phyloP scores from a whole-genome alignment of 2,113 vertebrate species.

The Hippolais icterina region DNA sequence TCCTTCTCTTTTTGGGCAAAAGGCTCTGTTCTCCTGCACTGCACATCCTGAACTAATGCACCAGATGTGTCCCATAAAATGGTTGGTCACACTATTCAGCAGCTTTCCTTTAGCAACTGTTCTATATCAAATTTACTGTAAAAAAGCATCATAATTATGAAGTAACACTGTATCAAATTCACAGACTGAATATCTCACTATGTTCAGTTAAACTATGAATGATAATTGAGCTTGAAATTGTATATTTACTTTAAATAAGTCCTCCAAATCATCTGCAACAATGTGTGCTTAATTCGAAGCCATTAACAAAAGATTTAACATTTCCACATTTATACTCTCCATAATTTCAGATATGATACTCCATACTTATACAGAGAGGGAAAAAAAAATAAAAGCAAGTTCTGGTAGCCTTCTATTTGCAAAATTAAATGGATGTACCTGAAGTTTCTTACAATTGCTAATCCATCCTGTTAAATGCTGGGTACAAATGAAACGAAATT shows the following conservation, averaged over 20 bases:
- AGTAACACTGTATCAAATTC: conserved; percentile 76
- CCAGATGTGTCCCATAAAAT: conserved; percentile 81
- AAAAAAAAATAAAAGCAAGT: neutral
- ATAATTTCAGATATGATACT: conserved; percentile 59
- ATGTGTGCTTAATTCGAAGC: conserved; percentile 67
- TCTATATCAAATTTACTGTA: conserved; percentile 80
- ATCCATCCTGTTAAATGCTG: neutral
- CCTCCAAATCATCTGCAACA: conserved; percentile 66
- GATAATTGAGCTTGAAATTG: conserved; percentile 78
- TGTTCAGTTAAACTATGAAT: conserved; percentile 62
- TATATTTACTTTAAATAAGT: conserved; percentile 79
- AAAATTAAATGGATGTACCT: neutral
- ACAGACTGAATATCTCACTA: conserved; percentile 56
- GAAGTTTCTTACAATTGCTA: neutral
- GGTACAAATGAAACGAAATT: neutral
- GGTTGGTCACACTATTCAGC: conserved; percentile 76
- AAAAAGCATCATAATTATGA: conserved; percentile 76
- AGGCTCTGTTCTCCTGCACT: conserved; percentile 70
- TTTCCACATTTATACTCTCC: conserved; percentile 69
- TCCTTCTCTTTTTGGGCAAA: conserved; percentile 65
- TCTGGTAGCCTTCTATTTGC: neutral
- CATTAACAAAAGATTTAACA: conserved; percentile 69
- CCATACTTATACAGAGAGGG: neutral
- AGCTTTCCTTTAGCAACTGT: conserved; percentile 78
- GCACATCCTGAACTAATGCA: conserved; percentile 79